phyloP scores from a whole-genome alignment of 2,797 vertebrate species.

The Nasua narica region DNA sequence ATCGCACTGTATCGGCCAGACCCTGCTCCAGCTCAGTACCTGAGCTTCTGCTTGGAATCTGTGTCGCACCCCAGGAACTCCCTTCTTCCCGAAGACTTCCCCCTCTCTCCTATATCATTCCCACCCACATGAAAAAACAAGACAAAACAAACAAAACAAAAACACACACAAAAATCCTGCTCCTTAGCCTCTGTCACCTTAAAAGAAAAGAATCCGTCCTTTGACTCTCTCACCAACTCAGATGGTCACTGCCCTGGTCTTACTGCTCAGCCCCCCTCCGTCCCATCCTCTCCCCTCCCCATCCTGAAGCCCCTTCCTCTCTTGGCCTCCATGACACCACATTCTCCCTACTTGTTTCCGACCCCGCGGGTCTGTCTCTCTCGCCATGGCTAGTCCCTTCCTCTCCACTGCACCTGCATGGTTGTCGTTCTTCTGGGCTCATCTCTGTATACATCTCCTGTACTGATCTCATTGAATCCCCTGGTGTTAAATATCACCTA shows the following conservation, averaged over 20 bases:
- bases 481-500: background rate
- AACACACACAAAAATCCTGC: background rate
- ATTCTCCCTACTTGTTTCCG: background rate
- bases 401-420: no score
- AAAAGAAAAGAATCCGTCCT: background rate
- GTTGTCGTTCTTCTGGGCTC: background rate
- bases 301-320: background rate
- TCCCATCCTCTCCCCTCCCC: background rate
- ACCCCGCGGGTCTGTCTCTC: background rate
- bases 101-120: background rate
- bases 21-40: no score
- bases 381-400: background rate
- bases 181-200: background rate
- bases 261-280: background rate
- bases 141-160: no score
- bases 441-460: background rate
- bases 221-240: background rate
- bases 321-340: background rate
- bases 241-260: background rate
- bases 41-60: background rate
- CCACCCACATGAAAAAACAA: background rate
- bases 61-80: background rate
- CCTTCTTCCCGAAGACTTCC: background rate
- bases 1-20: background rate
- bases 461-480: background rate